Conservation (phyloP, 2,113 vertebrate genomes). For the Eidolon helvum region DNA sequence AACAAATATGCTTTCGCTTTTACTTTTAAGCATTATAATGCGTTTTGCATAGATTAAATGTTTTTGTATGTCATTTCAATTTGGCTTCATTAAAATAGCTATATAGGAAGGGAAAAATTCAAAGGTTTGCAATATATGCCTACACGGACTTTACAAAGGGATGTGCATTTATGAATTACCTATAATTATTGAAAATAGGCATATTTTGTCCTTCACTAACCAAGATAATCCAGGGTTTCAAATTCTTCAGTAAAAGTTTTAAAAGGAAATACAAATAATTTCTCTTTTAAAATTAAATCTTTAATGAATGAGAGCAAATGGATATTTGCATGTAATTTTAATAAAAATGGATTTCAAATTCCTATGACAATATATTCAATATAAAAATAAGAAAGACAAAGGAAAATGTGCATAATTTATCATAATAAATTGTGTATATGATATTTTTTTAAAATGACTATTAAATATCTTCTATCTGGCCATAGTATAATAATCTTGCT, state of each 20-base stretch:
- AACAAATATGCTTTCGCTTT: background rate
- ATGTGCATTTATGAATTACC: background rate
- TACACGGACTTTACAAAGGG: background rate
- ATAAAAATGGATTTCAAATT: slow-evolving; percentile 48
- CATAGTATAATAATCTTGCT: background rate
- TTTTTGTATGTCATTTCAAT: background rate
- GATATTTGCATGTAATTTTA: slow-evolving; percentile 64
- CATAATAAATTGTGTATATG: background rate
- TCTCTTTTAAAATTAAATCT: slow-evolving; percentile 19
- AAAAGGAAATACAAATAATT: slow-evolving; percentile 44
- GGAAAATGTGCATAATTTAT: background rate
- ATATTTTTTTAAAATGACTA: background rate
- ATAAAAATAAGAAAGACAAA: slow-evolving; percentile 21
- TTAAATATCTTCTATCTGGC: background rate
- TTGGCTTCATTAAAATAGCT: background rate
- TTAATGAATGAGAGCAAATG: slow-evolving; percentile 47
- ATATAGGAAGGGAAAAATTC: background rate
- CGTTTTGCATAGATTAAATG: background rate
- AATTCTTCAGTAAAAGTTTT: slow-evolving; percentile 25
- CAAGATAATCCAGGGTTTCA: background rate
- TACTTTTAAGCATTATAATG: background rate
- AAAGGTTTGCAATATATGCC: background rate
- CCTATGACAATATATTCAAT: background rate
- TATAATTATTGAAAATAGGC: background rate
- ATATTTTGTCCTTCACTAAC: background rate